phyloP scores from a whole-genome alignment of 2,113 vertebrate species.

The Neolamprologus variostigma region DNA sequence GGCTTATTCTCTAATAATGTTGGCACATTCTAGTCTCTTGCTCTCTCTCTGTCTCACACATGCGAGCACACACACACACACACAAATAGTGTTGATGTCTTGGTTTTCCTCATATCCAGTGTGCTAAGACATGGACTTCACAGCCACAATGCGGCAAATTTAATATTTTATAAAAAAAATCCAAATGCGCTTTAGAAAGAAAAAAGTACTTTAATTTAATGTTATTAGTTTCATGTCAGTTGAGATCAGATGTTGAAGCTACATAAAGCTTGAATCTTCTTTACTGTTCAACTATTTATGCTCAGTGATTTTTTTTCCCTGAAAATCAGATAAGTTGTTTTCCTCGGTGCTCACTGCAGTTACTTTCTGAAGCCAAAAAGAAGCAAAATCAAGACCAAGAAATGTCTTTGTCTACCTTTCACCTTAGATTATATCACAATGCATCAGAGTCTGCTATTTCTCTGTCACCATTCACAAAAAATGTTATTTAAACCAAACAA shows the following conservation, averaged over 20 bases:
- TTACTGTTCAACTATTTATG: background rate
- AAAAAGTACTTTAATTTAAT: background rate
- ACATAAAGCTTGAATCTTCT: background rate
- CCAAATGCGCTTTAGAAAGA: background rate
- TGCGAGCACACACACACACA: background rate
- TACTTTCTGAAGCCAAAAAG: background rate
- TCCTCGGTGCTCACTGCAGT: background rate
- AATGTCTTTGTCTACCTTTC: background rate
- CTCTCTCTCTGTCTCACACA: background rate
- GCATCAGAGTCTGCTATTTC: background rate
- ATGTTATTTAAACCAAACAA: background rate
- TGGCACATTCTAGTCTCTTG: background rate
- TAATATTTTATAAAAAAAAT: background rate
- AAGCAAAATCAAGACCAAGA: background rate
- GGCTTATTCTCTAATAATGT: slow-evolving; percentile 10
- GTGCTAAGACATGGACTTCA: slow-evolving; percentile 3
- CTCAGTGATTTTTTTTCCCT: background rate
- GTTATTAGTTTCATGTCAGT: background rate
- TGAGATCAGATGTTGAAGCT: background rate
- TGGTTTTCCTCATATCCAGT: slow-evolving; percentile 1
- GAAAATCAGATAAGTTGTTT: background rate
- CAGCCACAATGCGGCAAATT: background rate
- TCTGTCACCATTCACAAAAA: background rate
- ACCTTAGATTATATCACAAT: background rate
- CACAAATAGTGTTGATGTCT: background rate